Percentiles rank a stretch among this genome's conserved stretches.
Evolutionary conservation across 2,113 vertebrate species (phyloP).

Genomic region (Ardeotis arabs): DNA sequence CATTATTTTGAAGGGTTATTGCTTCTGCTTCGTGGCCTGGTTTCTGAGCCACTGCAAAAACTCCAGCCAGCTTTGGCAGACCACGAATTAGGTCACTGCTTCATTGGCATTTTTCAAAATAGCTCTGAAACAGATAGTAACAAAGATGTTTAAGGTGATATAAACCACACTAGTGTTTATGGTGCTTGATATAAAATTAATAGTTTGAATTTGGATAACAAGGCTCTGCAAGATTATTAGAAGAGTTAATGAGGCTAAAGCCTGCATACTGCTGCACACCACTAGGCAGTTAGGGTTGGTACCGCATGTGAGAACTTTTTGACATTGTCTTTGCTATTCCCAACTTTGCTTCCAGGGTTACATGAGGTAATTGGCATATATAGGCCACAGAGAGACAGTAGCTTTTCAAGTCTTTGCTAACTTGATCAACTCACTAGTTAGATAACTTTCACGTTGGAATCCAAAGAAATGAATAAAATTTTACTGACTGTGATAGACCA

Average conservation of each 20-base stretch:
- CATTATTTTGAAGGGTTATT: not conserved
- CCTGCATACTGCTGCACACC: not conserved
- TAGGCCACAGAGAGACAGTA: not conserved
- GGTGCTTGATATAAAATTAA: not conserved
- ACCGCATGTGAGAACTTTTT: not conserved
- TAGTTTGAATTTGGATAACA: not conserved
- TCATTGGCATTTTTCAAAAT: conserved; percentile 21
- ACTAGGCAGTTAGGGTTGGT: not conserved
- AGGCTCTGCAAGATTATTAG: not conserved
- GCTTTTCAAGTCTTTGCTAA: not conserved
- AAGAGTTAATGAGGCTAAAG: not conserved
- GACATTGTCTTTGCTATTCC: not conserved
- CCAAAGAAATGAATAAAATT: not conserved
- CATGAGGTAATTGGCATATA: not conserved
- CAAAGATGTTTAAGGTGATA: not conserved
- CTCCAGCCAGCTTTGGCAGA: not conserved
- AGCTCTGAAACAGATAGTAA: not conserved
- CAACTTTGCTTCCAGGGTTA: not conserved
- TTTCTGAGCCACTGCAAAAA: not conserved
- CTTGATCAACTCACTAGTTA: not conserved
- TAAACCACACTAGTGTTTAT: not conserved
- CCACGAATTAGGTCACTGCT: conserved; percentile 12
- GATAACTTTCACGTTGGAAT: not conserved
- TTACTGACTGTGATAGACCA: not conserved
- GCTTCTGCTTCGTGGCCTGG: not conserved